Evolutionary conservation across 2,113 vertebrate genomes (phyloP), one percentile per base, ranked within the genome.

Genomic region (Bubo scandiacus): DNA sequence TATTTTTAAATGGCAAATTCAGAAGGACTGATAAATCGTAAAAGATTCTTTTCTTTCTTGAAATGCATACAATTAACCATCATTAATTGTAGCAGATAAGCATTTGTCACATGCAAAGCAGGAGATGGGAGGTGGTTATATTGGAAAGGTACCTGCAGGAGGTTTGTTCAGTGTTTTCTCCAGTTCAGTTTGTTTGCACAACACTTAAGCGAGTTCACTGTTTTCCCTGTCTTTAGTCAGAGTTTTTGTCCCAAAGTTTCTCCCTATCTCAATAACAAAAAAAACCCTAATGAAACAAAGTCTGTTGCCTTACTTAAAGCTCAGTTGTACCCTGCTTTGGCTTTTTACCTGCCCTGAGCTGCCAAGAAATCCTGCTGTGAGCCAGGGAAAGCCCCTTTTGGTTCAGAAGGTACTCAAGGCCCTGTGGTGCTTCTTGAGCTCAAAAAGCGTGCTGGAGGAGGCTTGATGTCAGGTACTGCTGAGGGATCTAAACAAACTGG

Each of bases 91-190:
- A 40, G n/a, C 62, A 67, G 67, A 14, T 36, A 30, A 0, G 5
- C 12, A 16, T 74, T 40, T 66, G 52, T 58, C 9, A 22, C 18
- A 9, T 25, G 62, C 8, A 62, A 23, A 2, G 7, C 45, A 62
- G 45, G n/a, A 59, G 58, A 12, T 32, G 21, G 0, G 0, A 58
- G 22, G 32, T 57, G 15, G 3, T 61, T 80, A 2, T 49, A 2
- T 77, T 70, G 83, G 59, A 62, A 70, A 81, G 17, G 29, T 45
- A 49, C 10, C n/a, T 9, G 2, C 58, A 70, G 54, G 57, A 75
- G 36, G 3, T 63, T 89, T 70, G 12, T 4, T 73, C 26, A 5
- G 15, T 73, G 40, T 59, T 79, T 82, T 89, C 18, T 81, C 45
- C 27, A 3, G 30, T 29, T 52, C 11, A 15, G 7, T 52, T 91